Percentiles rank a stretch among this genome's conserved stretches.
Conservation (phyloP, 2,113 vertebrate species). For the Podocnemis expansa region DNA sequence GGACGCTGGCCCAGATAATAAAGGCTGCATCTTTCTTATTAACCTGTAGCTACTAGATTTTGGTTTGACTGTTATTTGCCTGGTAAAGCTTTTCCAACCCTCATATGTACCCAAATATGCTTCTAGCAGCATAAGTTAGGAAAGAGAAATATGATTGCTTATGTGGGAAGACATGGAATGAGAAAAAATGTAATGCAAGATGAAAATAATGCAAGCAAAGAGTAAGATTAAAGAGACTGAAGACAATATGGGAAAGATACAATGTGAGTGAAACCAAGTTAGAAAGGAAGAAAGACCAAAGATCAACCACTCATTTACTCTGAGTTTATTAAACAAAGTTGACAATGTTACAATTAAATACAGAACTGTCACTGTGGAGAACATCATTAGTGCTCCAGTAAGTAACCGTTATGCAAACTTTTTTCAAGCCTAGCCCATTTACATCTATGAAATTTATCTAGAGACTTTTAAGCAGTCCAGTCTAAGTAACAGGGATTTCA, state of each 20-base stretch:
- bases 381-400: not conserved
- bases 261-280: accelerated
- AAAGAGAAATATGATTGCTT: not conserved
- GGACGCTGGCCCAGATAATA: not conserved
- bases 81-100: not conserved
- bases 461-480: not conserved
- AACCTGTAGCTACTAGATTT: not conserved
- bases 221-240: not conserved
- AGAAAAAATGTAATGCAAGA: not conserved
- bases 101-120: accelerated
- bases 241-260: not conserved
- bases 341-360: not conserved
- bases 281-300: not conserved
- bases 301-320: not conserved
- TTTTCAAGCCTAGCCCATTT: not conserved
- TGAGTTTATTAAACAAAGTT: not conserved
- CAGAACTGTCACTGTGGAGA: not conserved
- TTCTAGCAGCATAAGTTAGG: not conserved
- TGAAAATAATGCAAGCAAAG: not conserved
- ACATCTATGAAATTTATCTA: not conserved
- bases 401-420: not conserved
- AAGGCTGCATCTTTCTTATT: not conserved
- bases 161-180: not conserved
- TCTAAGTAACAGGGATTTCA: not conserved
- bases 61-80: not conserved